A percentile compares a stretch with the other conserved stretches of the same genome.
phyloP scores from a whole-genome alignment of 2,888 invertebrate species.

The Anagyrus pseudococci region DNA sequence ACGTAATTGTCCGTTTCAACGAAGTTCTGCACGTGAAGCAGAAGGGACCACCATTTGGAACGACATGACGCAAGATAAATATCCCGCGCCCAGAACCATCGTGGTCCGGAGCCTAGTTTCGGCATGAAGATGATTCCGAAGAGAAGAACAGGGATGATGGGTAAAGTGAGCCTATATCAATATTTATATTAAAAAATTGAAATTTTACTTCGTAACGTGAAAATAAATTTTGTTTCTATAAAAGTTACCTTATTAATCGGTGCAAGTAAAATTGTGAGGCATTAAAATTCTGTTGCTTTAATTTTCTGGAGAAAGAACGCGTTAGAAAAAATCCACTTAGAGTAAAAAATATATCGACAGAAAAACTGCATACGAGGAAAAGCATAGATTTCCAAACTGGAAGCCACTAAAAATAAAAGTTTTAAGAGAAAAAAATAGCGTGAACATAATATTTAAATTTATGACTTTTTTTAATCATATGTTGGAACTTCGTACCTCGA shows the following conservation, averaged over 20 bases:
- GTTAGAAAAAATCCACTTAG: conserved; percentile 19
- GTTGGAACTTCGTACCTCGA: no score
- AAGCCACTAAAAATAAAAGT: conserved; percentile 4
- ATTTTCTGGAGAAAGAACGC: conserved; percentile 11
- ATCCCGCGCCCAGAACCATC: conserved; percentile 53
- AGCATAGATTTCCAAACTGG: not conserved
- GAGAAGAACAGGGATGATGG: not conserved
- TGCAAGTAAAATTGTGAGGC: conserved; percentile 10
- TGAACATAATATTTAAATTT: no score
- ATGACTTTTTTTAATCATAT: no score
- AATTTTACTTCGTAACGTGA: no score
- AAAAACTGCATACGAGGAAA: not conserved
- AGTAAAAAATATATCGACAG: conserved; percentile 22
- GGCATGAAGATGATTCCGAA: not conserved
- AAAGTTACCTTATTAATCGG: conserved; percentile 16
- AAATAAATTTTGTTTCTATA: not conserved
- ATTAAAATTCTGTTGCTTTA: not conserved
- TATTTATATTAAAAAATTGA: no score
- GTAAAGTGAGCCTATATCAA: no score
- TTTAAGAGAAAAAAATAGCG: no score
- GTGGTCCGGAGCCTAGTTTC: conserved; percentile 60
- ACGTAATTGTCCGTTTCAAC: conserved; percentile 57
- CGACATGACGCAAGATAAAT: conserved; percentile 54
- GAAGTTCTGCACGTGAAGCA: conserved; percentile 66
- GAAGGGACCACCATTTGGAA: conserved; percentile 63